Conservation (phyloP, 2,888 invertebrate genomes). For the Ganaspis brasiliensis region DNA sequence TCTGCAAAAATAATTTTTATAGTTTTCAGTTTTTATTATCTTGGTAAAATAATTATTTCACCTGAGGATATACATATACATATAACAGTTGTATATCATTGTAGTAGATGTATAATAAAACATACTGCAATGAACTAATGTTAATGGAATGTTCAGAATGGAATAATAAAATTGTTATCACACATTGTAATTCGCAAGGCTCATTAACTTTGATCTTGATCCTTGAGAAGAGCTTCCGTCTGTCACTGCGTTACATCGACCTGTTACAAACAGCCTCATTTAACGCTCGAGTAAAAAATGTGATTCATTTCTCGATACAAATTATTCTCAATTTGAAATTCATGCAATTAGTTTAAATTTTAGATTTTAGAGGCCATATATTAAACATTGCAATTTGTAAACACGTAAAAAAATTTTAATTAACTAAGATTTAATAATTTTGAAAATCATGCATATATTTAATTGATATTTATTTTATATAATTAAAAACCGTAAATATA, state of each 20-base stretch:
- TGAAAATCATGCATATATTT: too few species aligned
- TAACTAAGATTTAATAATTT: too few species aligned
- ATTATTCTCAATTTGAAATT: conserved; percentile 5
- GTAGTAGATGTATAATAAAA: not conserved
- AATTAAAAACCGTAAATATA: too few species aligned
- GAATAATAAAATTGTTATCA: conserved; percentile 26
- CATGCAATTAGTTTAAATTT: too few species aligned
- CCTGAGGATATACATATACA: too few species aligned
- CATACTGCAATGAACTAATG: conserved; percentile 2
- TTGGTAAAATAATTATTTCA: too few species aligned
- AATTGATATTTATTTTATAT: too few species aligned
- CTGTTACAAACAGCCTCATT: conserved; percentile 10
- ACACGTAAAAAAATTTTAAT: too few species aligned
- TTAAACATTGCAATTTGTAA: too few species aligned
- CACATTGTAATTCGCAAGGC: conserved; percentile 25
- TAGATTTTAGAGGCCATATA: too few species aligned
- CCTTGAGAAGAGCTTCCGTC: conserved; percentile 32
- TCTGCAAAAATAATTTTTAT: too few species aligned
- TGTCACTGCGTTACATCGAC: conserved; percentile 20
- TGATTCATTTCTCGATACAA: not conserved
- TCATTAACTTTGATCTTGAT: conserved; percentile 41
- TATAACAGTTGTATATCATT: not conserved
- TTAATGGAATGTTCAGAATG: conserved; percentile 13
- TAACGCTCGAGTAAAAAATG: conserved; percentile 20
- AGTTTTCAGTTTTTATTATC: too few species aligned